A percentile compares a stretch with the other conserved stretches of the same genome.
These are phyloP conservation scores for Entomobrya proxima DNA, from an alignment of 2,888 invertebrate genomes.

Conservation along the genomic window DNA sequence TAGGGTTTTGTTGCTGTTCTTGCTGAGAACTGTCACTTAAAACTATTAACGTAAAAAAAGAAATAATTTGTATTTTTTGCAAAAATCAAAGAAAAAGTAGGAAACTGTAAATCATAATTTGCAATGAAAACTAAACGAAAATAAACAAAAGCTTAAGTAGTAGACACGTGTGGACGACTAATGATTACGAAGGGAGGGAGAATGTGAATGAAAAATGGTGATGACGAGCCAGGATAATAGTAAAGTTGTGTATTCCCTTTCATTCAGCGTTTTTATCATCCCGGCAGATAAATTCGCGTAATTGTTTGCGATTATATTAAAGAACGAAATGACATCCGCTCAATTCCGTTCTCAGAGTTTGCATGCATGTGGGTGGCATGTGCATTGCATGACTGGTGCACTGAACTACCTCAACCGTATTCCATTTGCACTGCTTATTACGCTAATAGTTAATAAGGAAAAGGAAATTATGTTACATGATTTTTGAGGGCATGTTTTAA, in stretches of 20 bases:
- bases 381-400: background rate
- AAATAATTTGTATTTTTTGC: background rate
- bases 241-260: background rate
- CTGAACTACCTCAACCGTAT: background rate
- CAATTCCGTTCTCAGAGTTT: background rate
- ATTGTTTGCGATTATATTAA: constrained; percentile 47
- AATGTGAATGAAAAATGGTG: no score
- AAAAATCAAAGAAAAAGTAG: background rate
- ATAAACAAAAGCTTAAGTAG: background rate
- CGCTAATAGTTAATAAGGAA: background rate
- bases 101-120: constrained; percentile 17
- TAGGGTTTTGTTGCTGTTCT: background rate
- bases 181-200: background rate
- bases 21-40: background rate
- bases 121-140: background rate
- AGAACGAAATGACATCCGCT: constrained; percentile 47
- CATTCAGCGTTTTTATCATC: constrained; percentile 24
- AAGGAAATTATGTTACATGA: constrained; percentile 1
- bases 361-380: constrained; percentile 43
- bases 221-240: no score
- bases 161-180: background rate
- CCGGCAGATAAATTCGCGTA: constrained; percentile 24
- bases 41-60: no score
- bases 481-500: background rate
- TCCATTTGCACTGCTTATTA: background rate